Percentiles rank a stretch among this genome's conserved stretches.
These are phyloP conservation scores for Orchesella cincta DNA, from an alignment of 1,140 invertebrate species.

Conservation along the genomic window DNA sequence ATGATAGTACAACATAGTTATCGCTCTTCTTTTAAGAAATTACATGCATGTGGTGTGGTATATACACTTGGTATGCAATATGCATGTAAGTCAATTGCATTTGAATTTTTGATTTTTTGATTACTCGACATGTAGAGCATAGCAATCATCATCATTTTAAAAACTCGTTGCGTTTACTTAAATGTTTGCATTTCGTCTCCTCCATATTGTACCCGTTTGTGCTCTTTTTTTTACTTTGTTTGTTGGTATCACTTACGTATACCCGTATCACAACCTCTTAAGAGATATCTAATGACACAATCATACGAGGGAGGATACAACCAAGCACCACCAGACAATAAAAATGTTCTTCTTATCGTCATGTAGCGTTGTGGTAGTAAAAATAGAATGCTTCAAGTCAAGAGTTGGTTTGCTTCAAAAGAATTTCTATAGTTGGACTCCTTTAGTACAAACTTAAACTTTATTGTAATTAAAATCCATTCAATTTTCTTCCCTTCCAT, in stretches of 20 bases:
- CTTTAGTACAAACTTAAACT: not conserved
- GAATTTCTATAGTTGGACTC: too few relatives aligned
- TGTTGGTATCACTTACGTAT: too few relatives aligned
- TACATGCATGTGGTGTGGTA: too few relatives aligned
- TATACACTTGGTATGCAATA: too few relatives aligned
- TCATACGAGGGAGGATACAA: slow-evolving; percentile 1
- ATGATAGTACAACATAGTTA: too few relatives aligned
- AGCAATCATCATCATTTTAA: not conserved
- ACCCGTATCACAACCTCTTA: too few relatives aligned
- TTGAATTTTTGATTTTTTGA: too few relatives aligned
- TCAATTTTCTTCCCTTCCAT: not conserved
- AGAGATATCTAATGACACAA: slow-evolving; percentile 13
- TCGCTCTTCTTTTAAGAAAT: too few relatives aligned
- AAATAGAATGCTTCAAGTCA: not conserved
- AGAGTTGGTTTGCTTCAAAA: too few relatives aligned
- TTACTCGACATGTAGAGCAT: not conserved
- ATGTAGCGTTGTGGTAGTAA: not conserved
- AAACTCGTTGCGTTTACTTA: not conserved
- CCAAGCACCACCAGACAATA: not conserved
- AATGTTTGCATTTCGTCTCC: not conserved
- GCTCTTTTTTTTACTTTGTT: too few relatives aligned
- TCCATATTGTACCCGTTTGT: not conserved
- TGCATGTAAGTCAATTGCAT: too few relatives aligned
- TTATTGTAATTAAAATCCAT: slow-evolving; percentile 7
- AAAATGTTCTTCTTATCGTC: not conserved